A percentile compares a stretch with the other conserved stretches of the same genome.
Evolutionary conservation across 2,888 invertebrate species (phyloP).

Genomic region (Schizotus pectinicornis): DNA sequence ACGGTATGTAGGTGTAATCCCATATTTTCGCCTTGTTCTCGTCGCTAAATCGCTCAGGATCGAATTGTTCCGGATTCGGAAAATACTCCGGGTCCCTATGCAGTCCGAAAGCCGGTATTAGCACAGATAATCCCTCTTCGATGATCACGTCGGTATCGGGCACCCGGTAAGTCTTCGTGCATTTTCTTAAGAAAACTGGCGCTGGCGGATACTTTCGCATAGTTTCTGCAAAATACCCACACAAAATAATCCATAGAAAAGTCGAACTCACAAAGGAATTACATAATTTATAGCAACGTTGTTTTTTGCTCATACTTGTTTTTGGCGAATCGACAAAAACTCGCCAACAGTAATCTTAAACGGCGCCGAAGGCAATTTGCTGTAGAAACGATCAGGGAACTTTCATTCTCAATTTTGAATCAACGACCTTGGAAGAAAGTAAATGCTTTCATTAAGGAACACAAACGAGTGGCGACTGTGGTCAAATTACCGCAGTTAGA

Average conservation of each 20-base stretch:
- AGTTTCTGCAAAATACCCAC: conserved; percentile 59
- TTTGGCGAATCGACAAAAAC: background rate
- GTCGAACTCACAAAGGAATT: too few relatives aligned
- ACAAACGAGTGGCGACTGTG: too few relatives aligned
- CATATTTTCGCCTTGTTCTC: conserved; percentile 57
- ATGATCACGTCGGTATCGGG: conserved; percentile 60
- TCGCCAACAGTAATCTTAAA: too few relatives aligned
- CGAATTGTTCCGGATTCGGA: conserved; percentile 63
- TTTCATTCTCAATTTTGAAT: too few relatives aligned
- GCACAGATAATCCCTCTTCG: conserved; percentile 61
- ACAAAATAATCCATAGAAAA: background rate
- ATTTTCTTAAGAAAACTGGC: conserved; percentile 60
- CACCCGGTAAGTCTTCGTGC: conserved; percentile 61
- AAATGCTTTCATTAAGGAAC: background rate
- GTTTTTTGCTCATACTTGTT: too few relatives aligned
- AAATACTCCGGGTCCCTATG: conserved; percentile 66
- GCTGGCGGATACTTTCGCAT: conserved; percentile 67
- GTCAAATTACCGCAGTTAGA: too few relatives aligned
- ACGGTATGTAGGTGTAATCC: conserved; percentile 62
- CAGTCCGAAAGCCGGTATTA: conserved; percentile 64
- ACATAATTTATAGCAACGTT: too few relatives aligned
- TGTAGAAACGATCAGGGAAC: too few relatives aligned
- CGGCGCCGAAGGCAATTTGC: too few relatives aligned
- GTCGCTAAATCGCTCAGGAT: conserved; percentile 65
- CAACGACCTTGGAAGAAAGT: too few relatives aligned